These are phyloP conservation scores for Spinibarbus caldwelli DNA, from an alignment of 2,797 vertebrate genomes.

Conservation along the genomic window DNA sequence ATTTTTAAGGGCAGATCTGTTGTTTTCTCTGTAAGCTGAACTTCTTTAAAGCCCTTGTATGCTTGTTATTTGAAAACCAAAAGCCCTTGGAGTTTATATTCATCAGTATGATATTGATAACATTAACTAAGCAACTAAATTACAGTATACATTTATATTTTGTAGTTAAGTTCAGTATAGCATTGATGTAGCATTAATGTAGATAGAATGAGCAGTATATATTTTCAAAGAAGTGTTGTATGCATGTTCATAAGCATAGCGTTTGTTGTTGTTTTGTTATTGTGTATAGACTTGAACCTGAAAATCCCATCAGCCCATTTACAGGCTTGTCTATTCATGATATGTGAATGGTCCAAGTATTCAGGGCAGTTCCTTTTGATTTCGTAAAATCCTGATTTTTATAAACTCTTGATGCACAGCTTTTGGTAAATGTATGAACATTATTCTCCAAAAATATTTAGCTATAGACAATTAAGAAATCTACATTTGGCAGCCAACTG, in stretches of 20 bases:
- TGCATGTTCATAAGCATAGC: slow-evolving; percentile 23
- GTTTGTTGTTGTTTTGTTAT: slow-evolving; percentile 2
- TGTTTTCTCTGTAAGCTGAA: slow-evolving; percentile 58
- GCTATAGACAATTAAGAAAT: slow-evolving; percentile 46
- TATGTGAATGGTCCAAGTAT: slow-evolving; percentile 24
- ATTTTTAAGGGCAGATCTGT: slow-evolving; percentile 51
- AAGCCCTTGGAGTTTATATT: slow-evolving; percentile 72
- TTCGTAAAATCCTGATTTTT: not conserved
- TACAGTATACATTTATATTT: slow-evolving; percentile 44
- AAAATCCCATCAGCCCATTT: slow-evolving; percentile 20
- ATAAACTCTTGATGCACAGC: slow-evolving; percentile 26
- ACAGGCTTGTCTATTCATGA: not conserved
- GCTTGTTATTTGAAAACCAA: slow-evolving; percentile 78
- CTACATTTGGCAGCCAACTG: slow-evolving; percentile 47
- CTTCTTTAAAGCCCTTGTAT: slow-evolving; percentile 81
- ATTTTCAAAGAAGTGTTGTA: slow-evolving; percentile 16
- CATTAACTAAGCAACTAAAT: slow-evolving; percentile 53
- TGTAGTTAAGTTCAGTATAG: slow-evolving; percentile 52
- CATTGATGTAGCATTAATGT: slow-evolving; percentile 33
- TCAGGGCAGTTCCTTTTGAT: slow-evolving; percentile 22
- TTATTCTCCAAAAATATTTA: slow-evolving; percentile 39
- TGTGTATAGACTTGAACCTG: slow-evolving; percentile 19
- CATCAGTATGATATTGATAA: slow-evolving; percentile 38
- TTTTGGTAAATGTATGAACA: slow-evolving; percentile 36
- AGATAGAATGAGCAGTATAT: slow-evolving; percentile 31